Conservation (phyloP, 2,888 invertebrate genomes). For the Cheilosia vernalis region DNA sequence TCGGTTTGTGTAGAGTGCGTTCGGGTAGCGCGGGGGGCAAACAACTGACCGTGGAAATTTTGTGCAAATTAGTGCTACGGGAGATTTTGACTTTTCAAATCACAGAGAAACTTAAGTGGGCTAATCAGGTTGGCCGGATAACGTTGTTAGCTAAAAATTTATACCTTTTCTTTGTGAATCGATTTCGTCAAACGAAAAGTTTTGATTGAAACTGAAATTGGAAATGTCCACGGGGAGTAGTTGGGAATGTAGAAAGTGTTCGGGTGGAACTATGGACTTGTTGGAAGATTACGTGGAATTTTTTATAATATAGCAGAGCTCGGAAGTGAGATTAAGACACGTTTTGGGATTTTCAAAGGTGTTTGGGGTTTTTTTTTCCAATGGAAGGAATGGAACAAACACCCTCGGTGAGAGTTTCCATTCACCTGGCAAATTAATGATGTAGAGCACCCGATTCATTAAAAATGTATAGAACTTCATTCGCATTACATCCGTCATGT, state of each 20-base stretch:
- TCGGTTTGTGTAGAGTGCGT: constrained; percentile 3
- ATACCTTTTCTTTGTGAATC: constrained; percentile 29
- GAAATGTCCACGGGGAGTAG: constrained; percentile 43
- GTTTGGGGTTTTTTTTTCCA: too few relatives aligned
- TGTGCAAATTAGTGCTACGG: constrained; percentile 11
- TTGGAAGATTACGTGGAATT: constrained; percentile 15
- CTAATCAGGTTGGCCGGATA: constrained; percentile 21
- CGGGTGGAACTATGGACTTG: neutral
- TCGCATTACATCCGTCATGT: too few relatives aligned
- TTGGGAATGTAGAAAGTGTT: constrained; percentile 26
- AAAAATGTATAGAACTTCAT: too few relatives aligned
- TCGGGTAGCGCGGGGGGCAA: neutral
- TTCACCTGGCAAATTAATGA: too few relatives aligned
- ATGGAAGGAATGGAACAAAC: too few relatives aligned
- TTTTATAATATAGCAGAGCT: neutral
- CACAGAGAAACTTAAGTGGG: constrained; percentile 16
- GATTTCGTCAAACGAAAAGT: constrained; percentile 55
- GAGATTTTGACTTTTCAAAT: neutral
- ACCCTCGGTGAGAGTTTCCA: too few relatives aligned
- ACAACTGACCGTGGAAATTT: constrained; percentile 13
- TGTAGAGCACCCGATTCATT: too few relatives aligned
- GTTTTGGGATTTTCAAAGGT: neutral
- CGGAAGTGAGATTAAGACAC: neutral
- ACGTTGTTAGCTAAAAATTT: constrained; percentile 38
- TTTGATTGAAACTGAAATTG: constrained; percentile 60